Evolutionary conservation across 53 echinoderm and acorn worm species (phyloP).

Genomic region (Holothuria leucospilota): DNA sequence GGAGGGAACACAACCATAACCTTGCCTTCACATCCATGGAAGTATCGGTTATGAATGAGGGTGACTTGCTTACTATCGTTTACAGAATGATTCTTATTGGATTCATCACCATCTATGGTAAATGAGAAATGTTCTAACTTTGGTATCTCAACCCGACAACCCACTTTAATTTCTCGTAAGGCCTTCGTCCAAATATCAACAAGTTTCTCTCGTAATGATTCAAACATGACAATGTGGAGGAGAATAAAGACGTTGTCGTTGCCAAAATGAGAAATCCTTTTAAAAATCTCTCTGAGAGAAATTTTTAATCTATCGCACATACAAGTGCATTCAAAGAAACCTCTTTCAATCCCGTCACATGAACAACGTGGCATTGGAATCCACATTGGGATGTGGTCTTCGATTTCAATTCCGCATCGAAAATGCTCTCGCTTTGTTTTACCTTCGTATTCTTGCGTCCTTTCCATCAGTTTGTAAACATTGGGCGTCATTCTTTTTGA

Average conservation of each 20-base stretch:
- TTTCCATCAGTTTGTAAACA: constrained; percentile 7
- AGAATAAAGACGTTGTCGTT: constrained; percentile 17
- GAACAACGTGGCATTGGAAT: constrained; percentile 13
- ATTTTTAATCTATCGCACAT: background rate
- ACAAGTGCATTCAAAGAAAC: constrained; percentile 21
- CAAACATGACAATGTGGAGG: constrained; percentile 19
- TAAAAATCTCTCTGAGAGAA: background rate
- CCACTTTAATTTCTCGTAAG: background rate
- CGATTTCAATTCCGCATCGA: constrained; percentile 27
- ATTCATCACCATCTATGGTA: background rate
- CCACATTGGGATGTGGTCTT: constrained; percentile 32
- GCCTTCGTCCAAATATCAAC: background rate
- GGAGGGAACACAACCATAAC: constrained; percentile 31
- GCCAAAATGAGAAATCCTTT: constrained; percentile 3
- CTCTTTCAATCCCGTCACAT: background rate
- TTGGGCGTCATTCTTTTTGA: constrained; percentile 7
- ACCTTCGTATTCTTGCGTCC: constrained; percentile 24
- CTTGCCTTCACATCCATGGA: constrained; percentile 30
- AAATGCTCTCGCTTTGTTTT: constrained; percentile 1
- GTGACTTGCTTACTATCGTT: background rate
- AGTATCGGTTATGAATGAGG: constrained; percentile 17
- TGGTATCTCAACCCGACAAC: constrained; percentile 19
- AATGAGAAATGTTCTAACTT: constrained; percentile 1
- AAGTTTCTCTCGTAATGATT: constrained; percentile 19
- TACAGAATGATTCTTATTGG: too few relatives aligned